phyloP scores from a whole-genome alignment of 2,888 invertebrate species.

The Epirrhoe tristata region DNA sequence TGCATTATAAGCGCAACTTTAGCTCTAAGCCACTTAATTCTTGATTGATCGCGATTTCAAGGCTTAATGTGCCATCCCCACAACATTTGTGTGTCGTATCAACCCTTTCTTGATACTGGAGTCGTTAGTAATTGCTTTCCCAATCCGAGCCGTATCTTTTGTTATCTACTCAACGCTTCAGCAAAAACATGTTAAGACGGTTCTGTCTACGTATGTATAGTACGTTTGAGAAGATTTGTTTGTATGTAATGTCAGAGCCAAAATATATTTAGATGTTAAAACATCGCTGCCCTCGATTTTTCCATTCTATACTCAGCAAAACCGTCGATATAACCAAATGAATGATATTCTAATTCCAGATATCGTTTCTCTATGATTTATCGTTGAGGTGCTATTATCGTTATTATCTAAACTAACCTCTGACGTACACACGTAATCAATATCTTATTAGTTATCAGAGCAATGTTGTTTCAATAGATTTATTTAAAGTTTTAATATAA shows the following conservation, averaged over 20 bases:
- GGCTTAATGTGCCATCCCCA: slow-evolving; percentile 48
- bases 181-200: slow-evolving; percentile 61
- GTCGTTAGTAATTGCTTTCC: slow-evolving; percentile 69
- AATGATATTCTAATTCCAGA: background rate
- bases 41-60: slow-evolving; percentile 4
- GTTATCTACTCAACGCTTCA: slow-evolving; percentile 53
- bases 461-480: slow-evolving; percentile 1
- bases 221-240: slow-evolving; percentile 33
- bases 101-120: slow-evolving; percentile 64
- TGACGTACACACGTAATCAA: slow-evolving; percentile 15
- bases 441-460: slow-evolving; percentile 13
- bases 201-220: slow-evolving; percentile 41
- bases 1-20: background rate
- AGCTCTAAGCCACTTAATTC: background rate
- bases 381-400: background rate
- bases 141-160: slow-evolving; percentile 61
- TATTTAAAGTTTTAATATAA: background rate
- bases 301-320: background rate
- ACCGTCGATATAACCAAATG: background rate
- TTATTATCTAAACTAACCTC: slow-evolving; percentile 38
- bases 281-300: background rate
- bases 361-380: background rate
- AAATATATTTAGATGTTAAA: background rate
- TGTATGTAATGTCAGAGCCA: slow-evolving; percentile 26
- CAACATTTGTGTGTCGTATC: slow-evolving; percentile 59